These are phyloP conservation scores for Argyresthia goedartella DNA, from an alignment of 2,888 invertebrate species.

Conservation along the genomic window DNA sequence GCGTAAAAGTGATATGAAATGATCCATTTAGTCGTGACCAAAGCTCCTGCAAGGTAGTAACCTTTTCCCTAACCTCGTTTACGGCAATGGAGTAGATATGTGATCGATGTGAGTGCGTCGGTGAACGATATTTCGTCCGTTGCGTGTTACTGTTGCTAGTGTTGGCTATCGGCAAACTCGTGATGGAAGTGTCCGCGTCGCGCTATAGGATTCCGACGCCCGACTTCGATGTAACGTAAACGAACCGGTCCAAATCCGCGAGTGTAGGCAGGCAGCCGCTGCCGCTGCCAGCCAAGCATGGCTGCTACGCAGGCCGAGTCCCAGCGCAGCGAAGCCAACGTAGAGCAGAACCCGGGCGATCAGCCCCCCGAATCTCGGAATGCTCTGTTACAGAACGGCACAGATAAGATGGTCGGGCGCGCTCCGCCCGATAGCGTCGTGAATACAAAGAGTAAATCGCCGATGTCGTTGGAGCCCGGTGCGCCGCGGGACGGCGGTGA, in stretches of 20 bases:
- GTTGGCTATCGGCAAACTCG: constrained; percentile 53
- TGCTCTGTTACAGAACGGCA: constrained; percentile 80
- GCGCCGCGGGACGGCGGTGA: constrained; percentile 79
- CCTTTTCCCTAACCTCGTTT: constrained; percentile 84
- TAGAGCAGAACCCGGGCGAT: constrained; percentile 75
- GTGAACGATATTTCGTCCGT: constrained; percentile 74
- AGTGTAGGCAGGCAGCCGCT: constrained; percentile 68
- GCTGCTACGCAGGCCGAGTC: constrained; percentile 89
- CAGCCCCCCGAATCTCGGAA: constrained; percentile 78
- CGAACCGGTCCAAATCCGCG: constrained; percentile 69
- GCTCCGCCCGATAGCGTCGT: constrained; percentile 75
- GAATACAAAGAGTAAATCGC: constrained; percentile 76
- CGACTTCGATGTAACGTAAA: constrained; percentile 71
- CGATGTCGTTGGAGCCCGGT: constrained; percentile 77
- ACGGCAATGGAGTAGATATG: constrained; percentile 82
- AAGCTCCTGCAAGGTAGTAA: constrained; percentile 74
- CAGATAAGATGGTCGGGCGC: constrained; percentile 78
- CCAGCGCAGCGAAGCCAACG: constrained; percentile 82
- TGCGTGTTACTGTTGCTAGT: constrained; percentile 57
- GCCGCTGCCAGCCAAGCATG: constrained; percentile 77
- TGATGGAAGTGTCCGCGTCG: constrained; percentile 70
- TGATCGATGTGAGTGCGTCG: constrained; percentile 81
- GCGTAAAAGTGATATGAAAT: constrained; percentile 65
- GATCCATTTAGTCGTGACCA: constrained; percentile 62
- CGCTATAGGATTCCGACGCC: constrained; percentile 67